These are phyloP conservation scores for Gouania willdenowi DNA, from an alignment of 2,797 vertebrate species.

Conservation along the genomic window DNA sequence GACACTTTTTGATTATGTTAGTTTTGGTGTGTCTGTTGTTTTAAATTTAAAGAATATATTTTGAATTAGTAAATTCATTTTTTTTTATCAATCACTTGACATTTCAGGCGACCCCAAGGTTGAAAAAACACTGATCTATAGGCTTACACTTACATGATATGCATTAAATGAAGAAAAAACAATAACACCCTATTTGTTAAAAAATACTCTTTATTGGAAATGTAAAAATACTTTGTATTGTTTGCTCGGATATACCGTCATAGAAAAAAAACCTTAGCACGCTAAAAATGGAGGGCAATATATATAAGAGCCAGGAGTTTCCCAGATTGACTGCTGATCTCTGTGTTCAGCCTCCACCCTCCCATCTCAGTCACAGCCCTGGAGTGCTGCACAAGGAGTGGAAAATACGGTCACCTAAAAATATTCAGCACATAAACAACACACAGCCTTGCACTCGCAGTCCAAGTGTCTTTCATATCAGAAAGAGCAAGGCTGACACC, in stretches of 20 bases:
- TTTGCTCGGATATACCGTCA: not conserved
- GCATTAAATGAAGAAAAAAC: too few species aligned
- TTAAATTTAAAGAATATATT: too few species aligned
- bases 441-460: conserved; percentile 15
- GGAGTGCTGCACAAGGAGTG: conserved; percentile 76
- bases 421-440: conserved; percentile 66
- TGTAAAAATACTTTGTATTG: conserved; percentile 7
- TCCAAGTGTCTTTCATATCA: conserved; percentile 73
- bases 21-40: too few species aligned
- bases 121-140: too few species aligned
- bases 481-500: conserved; percentile 74
- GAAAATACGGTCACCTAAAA: conserved; percentile 78
- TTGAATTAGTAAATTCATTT: too few species aligned
- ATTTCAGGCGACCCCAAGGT: too few species aligned
- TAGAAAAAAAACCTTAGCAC: not conserved
- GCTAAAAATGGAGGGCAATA: conserved; percentile 3
- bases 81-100: too few species aligned
- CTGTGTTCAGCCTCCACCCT: conserved; percentile 11
- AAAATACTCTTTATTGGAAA: too few species aligned
- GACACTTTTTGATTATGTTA: too few species aligned
- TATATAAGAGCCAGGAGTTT: conserved; percentile 37
- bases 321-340: conserved; percentile 3
- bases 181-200: too few species aligned
- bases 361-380: conserved; percentile 11
- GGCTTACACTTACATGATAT: too few species aligned